Evolutionary conservation across 2,113 vertebrate genomes (phyloP).

Genomic region (Gadus macrocephalus): DNA sequence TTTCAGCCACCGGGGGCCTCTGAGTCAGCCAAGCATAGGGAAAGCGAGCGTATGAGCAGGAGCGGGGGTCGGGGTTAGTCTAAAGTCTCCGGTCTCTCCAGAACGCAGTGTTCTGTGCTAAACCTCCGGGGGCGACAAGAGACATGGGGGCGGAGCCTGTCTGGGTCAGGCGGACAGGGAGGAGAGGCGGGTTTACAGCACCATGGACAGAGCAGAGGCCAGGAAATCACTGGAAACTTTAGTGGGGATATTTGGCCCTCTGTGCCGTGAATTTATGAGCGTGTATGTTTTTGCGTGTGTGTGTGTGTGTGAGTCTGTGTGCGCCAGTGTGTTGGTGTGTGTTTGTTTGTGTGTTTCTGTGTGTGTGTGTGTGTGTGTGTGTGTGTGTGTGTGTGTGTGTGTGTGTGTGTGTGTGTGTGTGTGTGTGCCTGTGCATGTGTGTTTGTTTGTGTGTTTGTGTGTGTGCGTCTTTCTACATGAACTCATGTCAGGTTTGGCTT

Average conservation of each 20-base stretch:
- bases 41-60: constrained; percentile 34
- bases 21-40: constrained; percentile 18
- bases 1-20: constrained; percentile 6
- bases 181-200: too few species aligned
- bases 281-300: too few species aligned
- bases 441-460: constrained; percentile 12
- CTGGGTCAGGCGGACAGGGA: too few species aligned
- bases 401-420: not conserved
- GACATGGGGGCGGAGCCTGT: too few species aligned
- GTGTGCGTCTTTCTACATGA: constrained; percentile 14
- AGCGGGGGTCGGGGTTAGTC: constrained; percentile 15
- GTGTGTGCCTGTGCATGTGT: constrained; percentile 15
- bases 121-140: too few species aligned
- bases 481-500: constrained; percentile 23
- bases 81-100: too few species aligned
- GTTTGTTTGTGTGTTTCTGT: not conserved
- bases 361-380: not conserved
- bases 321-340: not conserved
- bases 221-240: too few species aligned
- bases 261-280: not conserved
- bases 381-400: not conserved
- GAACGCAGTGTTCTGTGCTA: too few species aligned
- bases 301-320: not conserved
- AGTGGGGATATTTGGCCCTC: not conserved
- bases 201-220: too few species aligned